Evolutionary conservation across 2,888 invertebrate genomes (phyloP).

Genomic region (Drosophila greeni): DNA sequence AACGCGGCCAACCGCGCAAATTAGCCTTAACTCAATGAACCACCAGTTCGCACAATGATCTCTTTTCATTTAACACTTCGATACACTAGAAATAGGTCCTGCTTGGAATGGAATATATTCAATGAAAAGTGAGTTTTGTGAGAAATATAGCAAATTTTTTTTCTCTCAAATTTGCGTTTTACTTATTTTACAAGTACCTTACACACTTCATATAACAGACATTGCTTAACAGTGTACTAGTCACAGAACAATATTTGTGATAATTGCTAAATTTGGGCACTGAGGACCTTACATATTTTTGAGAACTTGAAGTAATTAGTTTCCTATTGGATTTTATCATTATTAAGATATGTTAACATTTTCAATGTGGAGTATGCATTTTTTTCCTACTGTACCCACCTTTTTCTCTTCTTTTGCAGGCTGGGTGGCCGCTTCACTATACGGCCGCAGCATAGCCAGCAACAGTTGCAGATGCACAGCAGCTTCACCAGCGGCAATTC

Average conservation of each 20-base stretch:
- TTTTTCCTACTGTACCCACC: background rate
- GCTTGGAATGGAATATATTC: background rate
- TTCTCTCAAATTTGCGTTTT: background rate
- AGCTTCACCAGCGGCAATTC: constrained; percentile 66
- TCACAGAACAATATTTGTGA: too few species aligned
- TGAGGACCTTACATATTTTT: background rate
- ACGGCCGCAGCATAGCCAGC: constrained; percentile 77
- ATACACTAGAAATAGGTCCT: background rate
- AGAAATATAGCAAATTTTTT: background rate
- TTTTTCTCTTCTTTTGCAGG: constrained; percentile 45
- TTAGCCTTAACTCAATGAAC: constrained; percentile 57
- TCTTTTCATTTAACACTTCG: background rate
- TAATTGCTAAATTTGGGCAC: background rate
- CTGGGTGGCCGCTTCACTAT: constrained; percentile 78
- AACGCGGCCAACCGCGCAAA: constrained; percentile 34
- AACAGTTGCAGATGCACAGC: constrained; percentile 75
- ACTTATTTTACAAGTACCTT: too few species aligned
- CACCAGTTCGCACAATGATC: constrained; percentile 41
- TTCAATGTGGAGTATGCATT: background rate
- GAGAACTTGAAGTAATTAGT: too few species aligned
- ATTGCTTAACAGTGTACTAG: too few species aligned
- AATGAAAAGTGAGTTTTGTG: background rate
- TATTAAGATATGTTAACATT: background rate
- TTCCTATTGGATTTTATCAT: too few species aligned
- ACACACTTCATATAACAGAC: too few species aligned